Base-by-base conservation (phyloP, 1,140 invertebrate genomes). In the Cyphomyrmex costatus region DNA sequence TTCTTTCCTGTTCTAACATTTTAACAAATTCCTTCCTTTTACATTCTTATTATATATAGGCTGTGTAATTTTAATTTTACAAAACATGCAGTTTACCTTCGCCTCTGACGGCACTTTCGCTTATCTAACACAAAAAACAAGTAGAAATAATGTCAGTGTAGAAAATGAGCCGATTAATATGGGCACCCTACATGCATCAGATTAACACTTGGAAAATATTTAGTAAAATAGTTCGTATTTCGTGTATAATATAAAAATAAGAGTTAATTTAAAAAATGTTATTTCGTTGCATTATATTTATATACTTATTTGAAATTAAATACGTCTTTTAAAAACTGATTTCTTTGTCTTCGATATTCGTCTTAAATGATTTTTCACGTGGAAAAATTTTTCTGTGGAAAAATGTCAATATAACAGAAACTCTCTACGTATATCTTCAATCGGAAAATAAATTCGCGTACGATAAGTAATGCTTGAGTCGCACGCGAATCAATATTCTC, bases 1-100 rank as follows among this genome's bases (percentile, higher is more conserved):
- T 42, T 42, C 21, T 60, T 24, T 61, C 16, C 30, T 58, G 8
- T 10, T 76, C 56, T 12, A 42, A 60, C 56, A 46, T 42, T 77
- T 77, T 77, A 19, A 42, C 14, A 1, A 60, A 21, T 42, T 77
- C 19, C 6, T 46, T 46, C 5, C 42, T 61, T 8, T 77, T 42
- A 24, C 53, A 60, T 27, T 36, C 46, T 77, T 77, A 16, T 21
- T 14, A n/a, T 16, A 19, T n/a, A 14, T 5, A 7, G 63, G 0
- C 33, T 66, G 33, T 74, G 30, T 7, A 60, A 77, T 77, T 77
- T 77, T 66, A 49, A 51, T 66, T 79, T 66, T 36, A 19, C n/a
- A 24, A n/a, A 66, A 33, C 42, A 66, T 24, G 76, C 3, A 33
- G 42, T 79, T 79, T 16, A 61, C 27, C 42, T 49, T 79, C 56